Evolutionary conservation across 2,797 vertebrate genomes (phyloP).

Genomic region (Ptychobarbus kaznakovi): DNA sequence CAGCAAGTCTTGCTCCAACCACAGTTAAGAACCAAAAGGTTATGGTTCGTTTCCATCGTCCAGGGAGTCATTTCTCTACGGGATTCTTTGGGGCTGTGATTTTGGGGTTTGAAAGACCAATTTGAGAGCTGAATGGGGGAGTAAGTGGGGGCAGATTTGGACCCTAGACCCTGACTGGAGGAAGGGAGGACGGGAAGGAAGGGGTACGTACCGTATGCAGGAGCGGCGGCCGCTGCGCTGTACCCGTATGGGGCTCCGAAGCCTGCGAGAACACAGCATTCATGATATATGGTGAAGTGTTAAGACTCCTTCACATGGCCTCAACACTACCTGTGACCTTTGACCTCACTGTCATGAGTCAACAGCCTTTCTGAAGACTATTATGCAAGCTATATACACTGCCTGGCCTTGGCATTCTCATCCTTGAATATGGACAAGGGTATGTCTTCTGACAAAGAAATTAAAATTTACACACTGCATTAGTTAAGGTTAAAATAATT

Average conservation of each 20-base stretch:
- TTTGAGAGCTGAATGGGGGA: constrained; percentile 54
- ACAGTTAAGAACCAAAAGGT: constrained; percentile 86
- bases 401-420: background rate
- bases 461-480: background rate
- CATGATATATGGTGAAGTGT: constrained; percentile 15
- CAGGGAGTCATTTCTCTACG: constrained; percentile 50
- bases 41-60: constrained; percentile 73
- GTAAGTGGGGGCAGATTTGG: constrained; percentile 48
- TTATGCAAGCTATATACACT: background rate
- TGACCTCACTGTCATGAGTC: background rate
- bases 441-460: background rate
- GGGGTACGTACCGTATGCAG: constrained; percentile 93
- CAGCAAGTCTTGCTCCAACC: constrained; percentile 85
- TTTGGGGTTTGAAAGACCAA: constrained; percentile 54
- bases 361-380: background rate
- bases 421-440: background rate
- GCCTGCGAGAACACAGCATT: constrained; percentile 74
- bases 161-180: constrained; percentile 53
- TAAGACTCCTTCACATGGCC: background rate
- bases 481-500: background rate
- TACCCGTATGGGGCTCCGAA: constrained; percentile 96
- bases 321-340: background rate
- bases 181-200: constrained; percentile 23
- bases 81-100: constrained; percentile 35
- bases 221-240: constrained; percentile 88